These are phyloP conservation scores for Heliothis subflexa DNA, from an alignment of 1,140 invertebrate genomes.

Conservation along the genomic window DNA sequence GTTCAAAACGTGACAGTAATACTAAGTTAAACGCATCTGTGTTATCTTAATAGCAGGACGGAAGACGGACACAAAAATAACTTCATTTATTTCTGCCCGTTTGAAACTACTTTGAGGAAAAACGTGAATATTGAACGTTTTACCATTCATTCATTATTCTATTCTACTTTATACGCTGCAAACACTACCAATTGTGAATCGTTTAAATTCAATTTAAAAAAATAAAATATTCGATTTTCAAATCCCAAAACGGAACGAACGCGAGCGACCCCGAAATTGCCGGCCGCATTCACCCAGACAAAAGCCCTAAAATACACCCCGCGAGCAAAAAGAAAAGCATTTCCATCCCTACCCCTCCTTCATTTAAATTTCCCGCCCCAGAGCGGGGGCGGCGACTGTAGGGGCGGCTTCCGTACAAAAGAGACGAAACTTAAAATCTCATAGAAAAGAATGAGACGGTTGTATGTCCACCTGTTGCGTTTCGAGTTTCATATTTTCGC, in stretches of 20 bases:
- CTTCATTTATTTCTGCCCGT: neutral
- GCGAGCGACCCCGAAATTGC: conserved; percentile 84
- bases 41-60: conserved; percentile 20
- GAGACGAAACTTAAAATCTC: conserved; percentile 75
- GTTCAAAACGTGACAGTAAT: conserved; percentile 15
- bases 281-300: conserved; percentile 84
- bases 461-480: conserved; percentile 84
- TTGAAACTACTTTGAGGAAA: conserved; percentile 21
- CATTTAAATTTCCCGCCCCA: conserved; percentile 82
- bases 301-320: conserved; percentile 82
- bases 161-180: conserved; percentile 14
- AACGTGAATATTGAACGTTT: neutral
- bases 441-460: conserved; percentile 85
- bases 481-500: conserved; percentile 79
- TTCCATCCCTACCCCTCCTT: conserved; percentile 82
- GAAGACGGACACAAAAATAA: conserved; percentile 2
- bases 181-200: conserved; percentile 34
- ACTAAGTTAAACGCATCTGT: conserved; percentile 6
- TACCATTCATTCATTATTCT: conserved; percentile 4
- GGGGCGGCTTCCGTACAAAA: conserved; percentile 81
- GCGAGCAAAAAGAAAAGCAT: conserved; percentile 84
- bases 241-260: conserved; percentile 73
- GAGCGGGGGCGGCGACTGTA: conserved; percentile 79
- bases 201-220: conserved; percentile 63
- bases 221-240: conserved; percentile 75